Evolutionary conservation across 2,797 vertebrate species (phyloP).

Genomic region (Xiphorhynchus erythropygius): DNA sequence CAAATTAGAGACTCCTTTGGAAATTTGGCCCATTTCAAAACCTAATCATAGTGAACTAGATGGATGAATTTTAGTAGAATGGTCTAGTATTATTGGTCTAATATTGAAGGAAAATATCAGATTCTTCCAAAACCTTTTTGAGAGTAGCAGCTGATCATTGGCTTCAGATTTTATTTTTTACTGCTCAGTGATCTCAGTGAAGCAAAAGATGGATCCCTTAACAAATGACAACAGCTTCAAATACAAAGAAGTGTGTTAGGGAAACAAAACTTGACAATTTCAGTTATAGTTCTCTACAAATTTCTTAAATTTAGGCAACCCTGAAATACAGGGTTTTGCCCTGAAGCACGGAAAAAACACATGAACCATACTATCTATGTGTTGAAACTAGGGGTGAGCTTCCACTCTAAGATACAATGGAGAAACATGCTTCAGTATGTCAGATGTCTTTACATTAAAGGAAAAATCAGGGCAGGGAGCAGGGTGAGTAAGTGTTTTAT

Average conservation of each 20-base stretch:
- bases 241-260: neutral
- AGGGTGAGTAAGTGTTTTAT: accelerated
- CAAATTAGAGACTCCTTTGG: neutral
- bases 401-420: neutral
- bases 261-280: neutral
- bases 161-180: neutral
- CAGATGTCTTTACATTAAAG: neutral
- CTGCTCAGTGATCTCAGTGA: neutral
- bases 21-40: neutral
- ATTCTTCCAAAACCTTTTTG: neutral
- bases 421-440: neutral
- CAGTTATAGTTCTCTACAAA: neutral
- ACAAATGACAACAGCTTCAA: neutral
- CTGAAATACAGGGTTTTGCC: neutral
- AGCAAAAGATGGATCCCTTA: neutral
- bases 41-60: neutral
- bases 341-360: neutral
- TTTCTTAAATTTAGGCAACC: neutral
- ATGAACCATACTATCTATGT: neutral
- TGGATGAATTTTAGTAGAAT: neutral
- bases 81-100: neutral
- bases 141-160: neutral
- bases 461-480: neutral
- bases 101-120: neutral
- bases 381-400: neutral